Evolutionary conservation across 2,888 invertebrate species (phyloP).

Genomic region (Mythimna lalbum): DNA sequence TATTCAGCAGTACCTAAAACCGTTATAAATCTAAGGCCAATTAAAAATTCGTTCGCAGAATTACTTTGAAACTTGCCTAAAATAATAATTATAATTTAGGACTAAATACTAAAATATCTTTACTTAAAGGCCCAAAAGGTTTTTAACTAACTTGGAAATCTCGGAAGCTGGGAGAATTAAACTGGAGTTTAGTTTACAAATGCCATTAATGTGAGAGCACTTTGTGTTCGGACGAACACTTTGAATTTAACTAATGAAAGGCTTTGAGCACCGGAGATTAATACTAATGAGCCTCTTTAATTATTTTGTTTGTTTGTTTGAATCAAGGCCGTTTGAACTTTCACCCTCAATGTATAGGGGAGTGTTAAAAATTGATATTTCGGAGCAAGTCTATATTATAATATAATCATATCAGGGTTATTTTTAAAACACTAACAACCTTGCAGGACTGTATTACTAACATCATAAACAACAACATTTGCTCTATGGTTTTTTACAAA

Average conservation of each 20-base stretch:
- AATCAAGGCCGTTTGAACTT: slow-evolving; percentile 5
- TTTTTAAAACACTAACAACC: too few species aligned
- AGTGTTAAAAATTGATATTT: neutral
- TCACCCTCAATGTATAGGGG: neutral
- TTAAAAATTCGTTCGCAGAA: slow-evolving; percentile 28
- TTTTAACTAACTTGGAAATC: slow-evolving; percentile 48
- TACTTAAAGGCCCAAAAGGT: slow-evolving; percentile 41
- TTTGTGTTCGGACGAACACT: slow-evolving; percentile 47
- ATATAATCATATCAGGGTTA: too few species aligned
- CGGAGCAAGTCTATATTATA: neutral
- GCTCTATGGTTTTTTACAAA: too few species aligned
- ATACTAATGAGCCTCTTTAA: slow-evolving; percentile 43
- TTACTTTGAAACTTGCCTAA: slow-evolving; percentile 28
- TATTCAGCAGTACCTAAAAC: slow-evolving; percentile 1
- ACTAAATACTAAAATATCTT: slow-evolving; percentile 40
- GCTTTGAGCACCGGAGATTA: slow-evolving; percentile 26
- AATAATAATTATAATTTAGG: slow-evolving; percentile 48
- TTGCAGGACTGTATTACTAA: too few species aligned
- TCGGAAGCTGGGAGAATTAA: slow-evolving; percentile 48
- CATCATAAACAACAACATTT: too few species aligned
- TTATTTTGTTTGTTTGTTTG: slow-evolving; percentile 36
- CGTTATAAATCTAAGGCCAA: slow-evolving; percentile 36
- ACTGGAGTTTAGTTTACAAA: slow-evolving; percentile 49
- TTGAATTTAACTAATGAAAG: slow-evolving; percentile 59
- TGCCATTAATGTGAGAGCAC: slow-evolving; percentile 52